Base-by-base conservation (phyloP, 2,113 vertebrate genomes). In the Oxygymnocypris stewartii region DNA sequence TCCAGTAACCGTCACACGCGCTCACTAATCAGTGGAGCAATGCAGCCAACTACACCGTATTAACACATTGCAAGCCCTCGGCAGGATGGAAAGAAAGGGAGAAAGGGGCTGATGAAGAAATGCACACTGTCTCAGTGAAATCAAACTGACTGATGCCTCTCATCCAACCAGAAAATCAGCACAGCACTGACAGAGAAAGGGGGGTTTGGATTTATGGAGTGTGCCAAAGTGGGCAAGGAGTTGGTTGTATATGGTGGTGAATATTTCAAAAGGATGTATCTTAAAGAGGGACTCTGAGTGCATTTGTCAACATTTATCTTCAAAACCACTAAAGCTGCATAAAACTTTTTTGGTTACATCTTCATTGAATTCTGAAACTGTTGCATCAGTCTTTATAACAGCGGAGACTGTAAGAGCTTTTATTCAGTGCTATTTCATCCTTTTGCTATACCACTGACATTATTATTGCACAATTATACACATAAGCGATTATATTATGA, bases 21-120 rank as follows among this genome's bases (percentile, higher is more conserved):
- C 78, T 88, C 51, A 89, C 90, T 93, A 93, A 94, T 94, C 92
- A 91, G 91, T 85, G 85, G 65, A 88, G 92, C 89, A 92, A 92
- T 84, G 88, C 86, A 89, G 92, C 91, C 92, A 93, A 93, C 89
- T 87, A 82, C 85, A 89, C 88, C 89, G 90, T 92, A 93, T 93
- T 93, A 94, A 93, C 92, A 93, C 91, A 89, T 93, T 91, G 88
- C 59, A 81, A 81, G 75, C 87, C 87, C 87, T 51, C 90, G 90
- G 90, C 91, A 90, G 90, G 89, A 67, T 54, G 82, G 47, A 73
- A 63, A 82, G 73, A 85, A 54, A 82, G 80, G 86, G 85, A 86
- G 6, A 79, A 61, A 61, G 71, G 63, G 82, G 42, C 37, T 71
- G 88, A 86, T 84, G 81, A 88, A 89, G 90, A 90, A 88, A 91